Evolutionary conservation across 2,113 vertebrate species (phyloP), one percentile per base, ranked within the genome.

Genomic region (Okapia johnstoni): DNA sequence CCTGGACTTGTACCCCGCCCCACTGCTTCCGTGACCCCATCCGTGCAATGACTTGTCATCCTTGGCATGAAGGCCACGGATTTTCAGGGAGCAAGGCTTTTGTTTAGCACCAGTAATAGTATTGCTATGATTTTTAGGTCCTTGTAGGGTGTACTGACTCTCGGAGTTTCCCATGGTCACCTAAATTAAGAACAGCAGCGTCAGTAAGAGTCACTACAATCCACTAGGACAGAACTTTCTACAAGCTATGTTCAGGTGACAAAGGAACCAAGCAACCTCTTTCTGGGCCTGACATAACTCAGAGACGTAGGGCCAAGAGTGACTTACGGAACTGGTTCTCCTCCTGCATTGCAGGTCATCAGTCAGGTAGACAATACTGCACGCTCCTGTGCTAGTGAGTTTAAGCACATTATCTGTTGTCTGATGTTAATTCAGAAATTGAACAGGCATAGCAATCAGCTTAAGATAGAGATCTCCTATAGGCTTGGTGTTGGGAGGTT

Each of bases 121-220:
- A 81, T 97, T 98, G 98, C 97, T 86, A 33, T 99, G 99, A 92
- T 98, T 99, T 98, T 99, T 99, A 10, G 99, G 98, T 89, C 99
- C 99, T 98, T 99, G 99, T 96, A 99, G 98, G 97, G 99, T 99
- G 97, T 99, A 99, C 77, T 99, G 99, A 98, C 99, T 99, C 98
- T 99, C 99, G 21, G 99, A 99, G 99, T 99, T 99, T 89, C 99
- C 99, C 99, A 99, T 99, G 86, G 96, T 99, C 93, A 98, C 98
- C 99, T 99, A 98, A 97, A 98, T 81, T 63, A 96, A 98, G 91
- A 97, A 96, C 8, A 92, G 92, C 57, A 94, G 77, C 52, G 77
- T 97, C 88, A 98, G 93, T 94, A 85, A 79, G 52, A 98, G 92
- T 55, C 97, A 85, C 58, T 12, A 50, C 13, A 30, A 46, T 70